Base-by-base conservation (phyloP, 1,140 invertebrate species). In the Melitaea cinxia region DNA sequence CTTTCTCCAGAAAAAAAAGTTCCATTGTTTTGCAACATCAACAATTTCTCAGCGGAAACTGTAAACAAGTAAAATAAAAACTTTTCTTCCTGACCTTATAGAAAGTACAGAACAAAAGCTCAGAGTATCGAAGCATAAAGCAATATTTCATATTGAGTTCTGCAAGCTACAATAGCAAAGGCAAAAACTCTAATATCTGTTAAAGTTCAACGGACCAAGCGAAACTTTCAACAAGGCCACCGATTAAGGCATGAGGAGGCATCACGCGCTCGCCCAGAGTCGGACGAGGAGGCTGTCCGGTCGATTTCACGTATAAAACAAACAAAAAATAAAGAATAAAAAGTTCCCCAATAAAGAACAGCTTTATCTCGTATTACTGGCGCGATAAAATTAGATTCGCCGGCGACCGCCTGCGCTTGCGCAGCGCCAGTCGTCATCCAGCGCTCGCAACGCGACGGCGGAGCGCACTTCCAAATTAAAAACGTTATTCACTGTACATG, bases 291-390 rank as follows among this genome's bases (percentile, higher is more conserved):
- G 68, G 75, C 74, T 78, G 67, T 71, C 70, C 74, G 77, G 58
- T 78, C 75, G 73, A 78, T 76, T 73, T 81, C 77, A 67, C 75
- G 72, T 73, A 79, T 72, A 75, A 85, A 83, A 83, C 66, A 82
- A 78, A 81, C 77, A 77, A 79, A 81, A 82, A 65, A 65, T 42
- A 50, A 39, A 62, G 37, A 72, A 75, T 69, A 75, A 80, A 83
- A 80, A 75, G 76, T 80, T 78, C 69, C 73, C 75, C 75, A 80
- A 85, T 85, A 85, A 88, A 88, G 84, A 83, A 75, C 78, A 80
- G 75, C 81, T 87, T 85, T 90, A 90, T 88, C 85, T 89, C 87
- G 87, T 88, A 79, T 89, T 89, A 89, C 87, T 88, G 70, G 73
- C 75, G 72, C 78, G 87, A 85, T 87, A 88, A 86, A 88, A 86